Evolutionary conservation across 1,140 invertebrate genomes (phyloP).

Genomic region (Sycophila sp.): DNA sequence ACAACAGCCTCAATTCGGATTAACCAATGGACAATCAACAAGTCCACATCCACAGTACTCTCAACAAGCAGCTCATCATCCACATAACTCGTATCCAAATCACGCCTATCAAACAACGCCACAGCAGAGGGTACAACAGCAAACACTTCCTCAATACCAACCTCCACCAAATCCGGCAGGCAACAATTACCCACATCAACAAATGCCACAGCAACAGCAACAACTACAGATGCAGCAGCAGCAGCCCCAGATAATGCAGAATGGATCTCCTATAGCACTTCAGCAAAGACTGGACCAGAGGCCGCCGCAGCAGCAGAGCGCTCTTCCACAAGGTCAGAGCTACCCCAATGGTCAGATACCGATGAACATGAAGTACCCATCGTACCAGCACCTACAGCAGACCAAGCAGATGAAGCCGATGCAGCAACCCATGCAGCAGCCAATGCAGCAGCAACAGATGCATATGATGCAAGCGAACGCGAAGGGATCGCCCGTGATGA

Average conservation of each 20-base stretch:
- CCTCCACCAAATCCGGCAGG: slow-evolving; percentile 53
- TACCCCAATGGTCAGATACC: slow-evolving; percentile 60
- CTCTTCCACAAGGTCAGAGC: slow-evolving; percentile 57
- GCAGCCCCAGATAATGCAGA: slow-evolving; percentile 51
- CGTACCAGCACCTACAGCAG: slow-evolving; percentile 68
- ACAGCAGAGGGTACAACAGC: slow-evolving; percentile 56
- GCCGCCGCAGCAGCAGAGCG: slow-evolving; percentile 64
- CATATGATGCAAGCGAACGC: slow-evolving; percentile 8
- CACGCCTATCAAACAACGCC: slow-evolving; percentile 54
- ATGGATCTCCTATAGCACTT: too few species aligned
- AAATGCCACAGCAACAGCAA: slow-evolving; percentile 46
- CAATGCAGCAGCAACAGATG: slow-evolving; percentile 65
- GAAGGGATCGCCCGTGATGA: slow-evolving; percentile 16
- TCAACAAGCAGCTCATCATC: slow-evolving; percentile 48
- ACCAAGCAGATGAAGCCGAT: slow-evolving; percentile 72
- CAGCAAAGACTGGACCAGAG: slow-evolving; percentile 56
- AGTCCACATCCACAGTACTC: slow-evolving; percentile 53
- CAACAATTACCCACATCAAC: slow-evolving; percentile 50
- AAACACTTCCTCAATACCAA: slow-evolving; percentile 60
- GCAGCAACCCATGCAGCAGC: slow-evolving; percentile 73
- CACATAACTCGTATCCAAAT: slow-evolving; percentile 51
- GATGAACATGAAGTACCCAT: slow-evolving; percentile 66
- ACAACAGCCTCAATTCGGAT: slow-evolving; percentile 40
- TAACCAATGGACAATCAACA: slow-evolving; percentile 51
- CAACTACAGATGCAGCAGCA: slow-evolving; percentile 52